Evolutionary conservation across 2,113 vertebrate genomes (phyloP).

Genomic region (Sus scrofa): DNA sequence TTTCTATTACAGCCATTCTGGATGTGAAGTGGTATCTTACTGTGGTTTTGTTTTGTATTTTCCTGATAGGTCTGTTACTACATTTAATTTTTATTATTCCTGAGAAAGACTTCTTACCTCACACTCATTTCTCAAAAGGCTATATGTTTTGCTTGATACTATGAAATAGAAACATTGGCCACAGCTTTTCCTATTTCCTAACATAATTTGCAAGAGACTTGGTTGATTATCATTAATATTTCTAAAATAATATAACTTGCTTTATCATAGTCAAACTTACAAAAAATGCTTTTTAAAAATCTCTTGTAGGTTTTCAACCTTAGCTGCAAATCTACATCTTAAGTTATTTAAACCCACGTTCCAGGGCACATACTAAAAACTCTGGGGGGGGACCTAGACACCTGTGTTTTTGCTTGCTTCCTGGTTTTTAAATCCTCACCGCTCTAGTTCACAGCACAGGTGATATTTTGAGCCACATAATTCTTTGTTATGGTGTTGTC

Average conservation of each 20-base stretch:
- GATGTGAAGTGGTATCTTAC: neutral
- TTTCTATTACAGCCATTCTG: neutral
- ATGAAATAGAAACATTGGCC: neutral
- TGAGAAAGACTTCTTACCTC: neutral
- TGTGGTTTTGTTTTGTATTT: constrained; percentile 22
- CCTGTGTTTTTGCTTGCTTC: neutral
- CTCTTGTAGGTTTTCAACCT: neutral
- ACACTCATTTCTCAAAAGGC: neutral
- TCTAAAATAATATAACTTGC: neutral
- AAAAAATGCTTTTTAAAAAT: neutral
- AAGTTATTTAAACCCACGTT: neutral
- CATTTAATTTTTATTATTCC: neutral
- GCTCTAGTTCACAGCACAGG: neutral
- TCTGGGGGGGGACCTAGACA: no score
- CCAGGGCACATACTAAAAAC: neutral
- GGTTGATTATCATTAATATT: neutral
- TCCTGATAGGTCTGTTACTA: neutral
- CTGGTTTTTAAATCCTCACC: neutral
- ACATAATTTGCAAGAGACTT: constrained; percentile 1
- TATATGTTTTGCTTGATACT: neutral
- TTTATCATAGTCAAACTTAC: neutral
- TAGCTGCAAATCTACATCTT: neutral
- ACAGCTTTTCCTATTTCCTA: neutral
- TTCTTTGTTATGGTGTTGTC: neutral
- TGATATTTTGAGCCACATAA: neutral